Base-by-base conservation (phyloP, 2,888 invertebrate genomes). In the Prosapia bicincta region DNA sequence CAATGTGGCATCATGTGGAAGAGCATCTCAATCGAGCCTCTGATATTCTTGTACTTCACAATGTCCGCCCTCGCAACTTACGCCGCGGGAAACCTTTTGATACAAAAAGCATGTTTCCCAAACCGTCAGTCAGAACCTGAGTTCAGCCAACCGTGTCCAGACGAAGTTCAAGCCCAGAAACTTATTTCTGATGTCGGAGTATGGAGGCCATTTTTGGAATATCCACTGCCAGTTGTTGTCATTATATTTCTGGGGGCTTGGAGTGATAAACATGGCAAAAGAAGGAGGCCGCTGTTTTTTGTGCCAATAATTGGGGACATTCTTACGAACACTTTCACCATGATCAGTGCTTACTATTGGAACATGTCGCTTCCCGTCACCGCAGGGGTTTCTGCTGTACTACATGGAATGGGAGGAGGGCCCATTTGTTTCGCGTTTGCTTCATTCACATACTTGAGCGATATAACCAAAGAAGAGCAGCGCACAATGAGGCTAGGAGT, bases 211-310 rank as follows among this genome's bases (percentile, higher is more conserved):
- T 28, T 76, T 32, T 28, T 76, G n/a, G 68, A 78, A 26, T 74
- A 77, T 32, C 65, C 77, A 0, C 9, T 79, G 9, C 71, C 76
- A 9, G 70, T 78, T 20, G 28, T 78, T 26, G 74, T 80, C 43
- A 71, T 79, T 30, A 32, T 79, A 32, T 78, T 78, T 69, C 77
- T 77, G n/a, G 78, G 78, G 0, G 76, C 79, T 10, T 80, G 80
- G 80, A 80, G 79, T 71, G 80, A 80, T 68, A 73, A 69, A 20
- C 78, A 78, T 71, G 80, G 79, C 3, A 76, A 75, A 26, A 76
- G 79, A n/a, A 72, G 80, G 15, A 73, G 77, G 25, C 80, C 79
- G 26, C 66, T 80, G 69, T 69, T 79, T 67, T 72, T 78, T 66
- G 68, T 79, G 30, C 80, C 80, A 28, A 54, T 80, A 24, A 23